phyloP scores from a whole-genome alignment of 2,888 invertebrate genomes.

The Sesia bembeciformis region DNA sequence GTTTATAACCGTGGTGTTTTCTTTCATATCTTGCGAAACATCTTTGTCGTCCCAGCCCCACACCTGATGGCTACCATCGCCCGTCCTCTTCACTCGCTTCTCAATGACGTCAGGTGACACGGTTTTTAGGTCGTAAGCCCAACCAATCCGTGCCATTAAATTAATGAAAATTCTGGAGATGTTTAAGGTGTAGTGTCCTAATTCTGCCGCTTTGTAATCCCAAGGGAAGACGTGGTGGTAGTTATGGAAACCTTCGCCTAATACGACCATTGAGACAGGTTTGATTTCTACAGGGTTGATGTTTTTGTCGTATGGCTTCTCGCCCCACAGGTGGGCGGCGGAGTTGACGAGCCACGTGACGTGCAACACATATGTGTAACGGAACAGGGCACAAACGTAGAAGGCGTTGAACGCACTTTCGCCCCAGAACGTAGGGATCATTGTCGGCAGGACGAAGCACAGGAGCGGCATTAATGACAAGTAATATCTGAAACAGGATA shows the following conservation, averaged over 20 bases:
- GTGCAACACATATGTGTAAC: slow-evolving; percentile 86
- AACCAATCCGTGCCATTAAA: slow-evolving; percentile 85
- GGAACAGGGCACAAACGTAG: slow-evolving; percentile 80
- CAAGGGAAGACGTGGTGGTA: slow-evolving; percentile 90
- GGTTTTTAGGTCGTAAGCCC: slow-evolving; percentile 90
- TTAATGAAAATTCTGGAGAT: slow-evolving; percentile 85
- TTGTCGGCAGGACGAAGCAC: slow-evolving; percentile 85
- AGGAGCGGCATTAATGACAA: slow-evolving; percentile 79
- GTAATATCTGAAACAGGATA: slow-evolving; percentile 76
- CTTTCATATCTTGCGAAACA: slow-evolving; percentile 25
- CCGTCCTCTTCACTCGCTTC: slow-evolving; percentile 82
- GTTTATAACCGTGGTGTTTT: slow-evolving; percentile 23
- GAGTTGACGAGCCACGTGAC: slow-evolving; percentile 94
- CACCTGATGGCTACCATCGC: slow-evolving; percentile 80
- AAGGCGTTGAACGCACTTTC: slow-evolving; percentile 79
- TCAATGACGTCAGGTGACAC: slow-evolving; percentile 81
- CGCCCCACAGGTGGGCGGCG: slow-evolving; percentile 86
- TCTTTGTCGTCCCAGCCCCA: slow-evolving; percentile 86
- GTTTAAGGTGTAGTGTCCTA: slow-evolving; percentile 81
- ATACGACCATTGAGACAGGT: slow-evolving; percentile 76
- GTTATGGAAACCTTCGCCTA: slow-evolving; percentile 91
- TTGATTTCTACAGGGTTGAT: slow-evolving; percentile 83
- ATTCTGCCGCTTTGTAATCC: slow-evolving; percentile 88
- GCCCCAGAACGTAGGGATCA: slow-evolving; percentile 84
- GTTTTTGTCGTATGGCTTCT: slow-evolving; percentile 81